A percentile compares a stretch with the other conserved stretches of the same genome.
Evolutionary conservation across 2,113 vertebrate genomes (phyloP).

Genomic region (Nannospalax galili): DNA sequence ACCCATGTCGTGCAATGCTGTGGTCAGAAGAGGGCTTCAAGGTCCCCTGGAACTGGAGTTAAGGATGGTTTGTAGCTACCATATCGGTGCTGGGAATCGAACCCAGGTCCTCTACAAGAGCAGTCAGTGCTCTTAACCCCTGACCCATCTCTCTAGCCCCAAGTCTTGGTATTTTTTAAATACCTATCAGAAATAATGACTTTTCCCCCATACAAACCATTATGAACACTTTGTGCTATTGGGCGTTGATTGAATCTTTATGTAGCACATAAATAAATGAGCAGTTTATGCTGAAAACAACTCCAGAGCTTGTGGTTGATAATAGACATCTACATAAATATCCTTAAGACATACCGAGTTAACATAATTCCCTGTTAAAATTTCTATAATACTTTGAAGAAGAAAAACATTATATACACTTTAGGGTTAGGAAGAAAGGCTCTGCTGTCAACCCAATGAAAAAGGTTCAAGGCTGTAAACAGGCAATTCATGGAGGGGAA

Average conservation of each 20-base stretch:
- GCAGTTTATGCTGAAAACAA: background rate
- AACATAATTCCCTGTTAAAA: background rate
- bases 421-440: background rate
- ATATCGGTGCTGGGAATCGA: too few species aligned
- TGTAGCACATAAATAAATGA: background rate
- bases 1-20: too few species aligned
- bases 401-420: background rate
- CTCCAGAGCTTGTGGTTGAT: background rate
- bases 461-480: background rate
- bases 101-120: too few species aligned
- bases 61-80: too few species aligned
- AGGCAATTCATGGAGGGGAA: background rate
- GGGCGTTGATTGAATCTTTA: background rate
- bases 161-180: conserved; percentile 10
- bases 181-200: background rate
- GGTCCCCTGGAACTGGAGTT: too few species aligned
- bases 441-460: background rate
- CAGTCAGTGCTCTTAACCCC: too few species aligned
- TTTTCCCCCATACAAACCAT: background rate
- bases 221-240: background rate
- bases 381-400: conserved; percentile 1
- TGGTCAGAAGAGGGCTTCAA: too few species aligned
- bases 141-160: too few species aligned
- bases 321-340: background rate
- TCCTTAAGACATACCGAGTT: background rate